phyloP scores from a whole-genome alignment of 2,797 vertebrate species.

The Poecile montanus region DNA sequence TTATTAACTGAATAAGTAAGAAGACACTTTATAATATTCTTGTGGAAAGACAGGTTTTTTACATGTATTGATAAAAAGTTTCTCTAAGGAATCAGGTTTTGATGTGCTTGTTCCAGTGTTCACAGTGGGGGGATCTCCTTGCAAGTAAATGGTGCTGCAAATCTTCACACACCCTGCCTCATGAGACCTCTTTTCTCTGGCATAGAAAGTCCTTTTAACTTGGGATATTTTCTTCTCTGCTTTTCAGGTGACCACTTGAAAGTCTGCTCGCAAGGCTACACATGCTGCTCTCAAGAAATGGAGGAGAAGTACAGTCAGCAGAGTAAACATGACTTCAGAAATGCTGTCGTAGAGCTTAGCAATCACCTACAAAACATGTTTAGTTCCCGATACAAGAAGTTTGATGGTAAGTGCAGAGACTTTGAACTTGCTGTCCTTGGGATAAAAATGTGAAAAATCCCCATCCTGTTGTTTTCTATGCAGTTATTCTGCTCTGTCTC shows the following conservation, averaged over 20 bases:
- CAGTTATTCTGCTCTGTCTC: neutral
- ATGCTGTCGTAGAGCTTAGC: slow-evolving; percentile 85
- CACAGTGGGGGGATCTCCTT: accelerated
- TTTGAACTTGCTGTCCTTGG: neutral
- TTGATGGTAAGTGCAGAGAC: slow-evolving; percentile 87
- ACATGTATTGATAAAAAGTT: neutral
- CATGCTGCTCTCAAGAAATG: slow-evolving; percentile 97
- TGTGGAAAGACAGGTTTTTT: neutral
- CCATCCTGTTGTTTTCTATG: neutral
- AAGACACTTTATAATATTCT: neutral
- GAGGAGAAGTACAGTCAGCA: slow-evolving; percentile 95
- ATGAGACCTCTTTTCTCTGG: neutral
- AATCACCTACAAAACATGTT: slow-evolving; percentile 87
- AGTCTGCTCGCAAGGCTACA: slow-evolving; percentile 91
- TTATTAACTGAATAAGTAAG: neutral
- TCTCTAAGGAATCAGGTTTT: neutral
- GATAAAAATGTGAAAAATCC: neutral
- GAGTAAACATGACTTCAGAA: slow-evolving; percentile 91
- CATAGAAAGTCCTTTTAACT: neutral
- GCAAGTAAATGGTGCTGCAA: neutral
- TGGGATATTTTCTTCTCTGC: neutral
- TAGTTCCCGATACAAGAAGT: slow-evolving; percentile 90
- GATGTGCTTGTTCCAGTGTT: accelerated
- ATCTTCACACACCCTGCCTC: neutral
- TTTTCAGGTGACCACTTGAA: slow-evolving; percentile 90